Evolutionary conservation across 1,140 invertebrate genomes (phyloP), one percentile per base, ranked within the genome.

Genomic region (Drosophila azteca): DNA sequence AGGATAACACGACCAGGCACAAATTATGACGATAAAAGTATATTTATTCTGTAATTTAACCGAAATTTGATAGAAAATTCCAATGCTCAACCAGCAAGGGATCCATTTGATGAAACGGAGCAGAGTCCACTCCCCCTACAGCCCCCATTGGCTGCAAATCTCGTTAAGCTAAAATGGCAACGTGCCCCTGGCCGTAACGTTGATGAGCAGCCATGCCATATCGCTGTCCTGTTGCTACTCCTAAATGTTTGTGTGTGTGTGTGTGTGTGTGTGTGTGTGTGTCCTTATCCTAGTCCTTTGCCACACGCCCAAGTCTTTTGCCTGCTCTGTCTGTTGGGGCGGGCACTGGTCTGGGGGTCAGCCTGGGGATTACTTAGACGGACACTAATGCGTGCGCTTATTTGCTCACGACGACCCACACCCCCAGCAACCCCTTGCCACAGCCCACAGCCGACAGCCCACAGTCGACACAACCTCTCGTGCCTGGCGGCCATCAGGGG

Each of bases 91-190:
- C 51, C 51, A 63, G 41, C 80, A 57, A 59, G 73, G 63, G 54
- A 54, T 53, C 49, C 65, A 51, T 41, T 76, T 49, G 71, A 48
- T 46, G 53, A n/a, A 26, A 15, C 22, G 1, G 9, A 22, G 9
- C 8, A 8, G 24, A 26, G 24, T 26, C 24, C 29, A 31, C 29
- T 35, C 35, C 35, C 35, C 0, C 31, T 0, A 0, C 8, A 9
- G 1, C 35, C 4, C 35, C 43, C 41, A 29, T 64, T 83, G 75
- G 70, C 70, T 78, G 63, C 77, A 88, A 88, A 88, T 88, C 83
- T 88, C 79, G 83, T 88, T 88, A 88, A 88, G 83, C 83, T 65
- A 74, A 88, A 88, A 88, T 88, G 84, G 84, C 84, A 87, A 87
- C 83, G 79, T 83, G 83, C 78, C 83, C 58, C 65, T 69, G 70